These are phyloP conservation scores for Lobophora halterata DNA, from an alignment of 2,888 invertebrate species.

Conservation along the genomic window DNA sequence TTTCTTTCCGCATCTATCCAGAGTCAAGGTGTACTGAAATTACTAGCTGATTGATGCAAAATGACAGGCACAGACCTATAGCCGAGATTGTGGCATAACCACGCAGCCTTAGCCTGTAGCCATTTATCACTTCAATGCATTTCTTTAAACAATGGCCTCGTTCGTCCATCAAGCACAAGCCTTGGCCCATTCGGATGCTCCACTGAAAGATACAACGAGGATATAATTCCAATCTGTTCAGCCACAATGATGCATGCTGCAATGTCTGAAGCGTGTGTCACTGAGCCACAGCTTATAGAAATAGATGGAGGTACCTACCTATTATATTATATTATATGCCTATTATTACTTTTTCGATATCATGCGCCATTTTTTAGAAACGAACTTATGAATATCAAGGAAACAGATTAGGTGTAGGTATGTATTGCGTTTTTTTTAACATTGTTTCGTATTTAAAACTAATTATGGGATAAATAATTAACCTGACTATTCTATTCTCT, in stretches of 20 bases:
- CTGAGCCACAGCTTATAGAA: slow-evolving; percentile 22
- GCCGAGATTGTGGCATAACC: no score
- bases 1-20: slow-evolving; percentile 16
- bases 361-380: no score
- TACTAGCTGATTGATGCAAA: slow-evolving; percentile 4
- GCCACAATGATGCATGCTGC: slow-evolving; percentile 48
- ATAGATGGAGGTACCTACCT: no score
- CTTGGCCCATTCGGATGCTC: slow-evolving; percentile 56
- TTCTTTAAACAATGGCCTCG: slow-evolving; percentile 41
- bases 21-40: slow-evolving; percentile 25
- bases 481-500: no score
- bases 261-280: slow-evolving; percentile 50
- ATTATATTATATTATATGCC: no score
- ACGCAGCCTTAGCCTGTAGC: not conserved
- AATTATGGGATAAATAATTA: no score
- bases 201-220: slow-evolving; percentile 50
- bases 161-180: slow-evolving; percentile 45
- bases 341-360: no score
- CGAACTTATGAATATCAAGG: no score
- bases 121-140: slow-evolving; percentile 18
- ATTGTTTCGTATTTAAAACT: no score
- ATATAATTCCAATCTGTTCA: slow-evolving; percentile 46
- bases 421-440: no score
- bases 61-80: not conserved
- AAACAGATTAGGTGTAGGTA: no score